A percentile compares a stretch with the other conserved stretches of the same genome.
Conservation (phyloP, 1,140 invertebrate species). For the Streblospio benedicti region DNA sequence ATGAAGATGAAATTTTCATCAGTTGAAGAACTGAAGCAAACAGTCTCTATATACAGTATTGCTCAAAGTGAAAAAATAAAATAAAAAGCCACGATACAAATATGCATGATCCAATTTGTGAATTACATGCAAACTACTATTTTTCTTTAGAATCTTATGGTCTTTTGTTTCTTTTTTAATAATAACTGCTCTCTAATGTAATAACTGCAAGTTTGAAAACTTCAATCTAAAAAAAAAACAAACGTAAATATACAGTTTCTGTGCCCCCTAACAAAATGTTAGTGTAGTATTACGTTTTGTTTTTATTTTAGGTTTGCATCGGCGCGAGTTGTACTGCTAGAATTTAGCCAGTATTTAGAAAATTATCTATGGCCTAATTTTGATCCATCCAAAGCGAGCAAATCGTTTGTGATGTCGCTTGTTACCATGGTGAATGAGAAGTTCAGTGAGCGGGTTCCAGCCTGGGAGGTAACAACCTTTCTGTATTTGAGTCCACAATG, state of each 20-base stretch:
- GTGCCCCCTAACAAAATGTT: background rate
- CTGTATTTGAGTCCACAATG: too few relatives aligned
- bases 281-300: constrained; percentile 5
- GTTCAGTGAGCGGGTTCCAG: constrained; percentile 87
- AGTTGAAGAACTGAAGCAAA: background rate
- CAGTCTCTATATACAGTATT: background rate
- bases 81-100: constrained; percentile 2
- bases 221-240: constrained; percentile 12
- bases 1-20: background rate
- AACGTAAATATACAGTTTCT: constrained; percentile 2
- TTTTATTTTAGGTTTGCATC: constrained; percentile 65
- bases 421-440: constrained; percentile 98
- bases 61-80: background rate
- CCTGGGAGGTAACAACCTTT: constrained; percentile 68
- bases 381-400: constrained; percentile 44
- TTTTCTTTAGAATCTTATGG: background rate
- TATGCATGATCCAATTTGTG: constrained; percentile 8
- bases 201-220: constrained; percentile 4
- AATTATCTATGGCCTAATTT: constrained; percentile 97
- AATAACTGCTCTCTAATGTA: constrained; percentile 27
- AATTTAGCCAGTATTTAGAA: constrained; percentile 92
- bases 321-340: constrained; percentile 84
- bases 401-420: constrained; percentile 83
- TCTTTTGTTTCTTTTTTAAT: constrained; percentile 30
- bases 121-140: constrained; percentile 1